Conservation (phyloP, 1,140 invertebrate genomes). For the Neodiprion virginianus region DNA sequence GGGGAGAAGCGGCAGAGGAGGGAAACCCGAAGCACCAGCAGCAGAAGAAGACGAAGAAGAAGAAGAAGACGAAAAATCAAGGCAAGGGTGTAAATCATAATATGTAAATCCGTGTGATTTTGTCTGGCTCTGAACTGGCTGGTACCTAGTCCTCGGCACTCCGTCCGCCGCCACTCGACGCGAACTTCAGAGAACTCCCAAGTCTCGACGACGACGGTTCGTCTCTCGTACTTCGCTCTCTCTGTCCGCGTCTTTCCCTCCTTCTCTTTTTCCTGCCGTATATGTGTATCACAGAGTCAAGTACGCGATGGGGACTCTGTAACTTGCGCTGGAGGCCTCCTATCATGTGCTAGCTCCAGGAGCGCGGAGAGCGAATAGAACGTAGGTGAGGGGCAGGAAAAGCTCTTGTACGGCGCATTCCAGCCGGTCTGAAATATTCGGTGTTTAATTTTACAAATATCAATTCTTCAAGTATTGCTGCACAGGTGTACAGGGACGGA, state of each 20-base stretch:
- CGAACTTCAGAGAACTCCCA: constrained; percentile 9
- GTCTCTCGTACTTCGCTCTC: neutral
- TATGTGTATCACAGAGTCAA: no score
- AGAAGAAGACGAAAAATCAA: constrained; percentile 26
- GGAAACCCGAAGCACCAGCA: constrained; percentile 3
- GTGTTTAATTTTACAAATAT: no score
- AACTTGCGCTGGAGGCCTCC: no score
- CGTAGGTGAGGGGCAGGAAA: no score
- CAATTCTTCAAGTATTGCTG: no score
- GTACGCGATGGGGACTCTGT: no score
- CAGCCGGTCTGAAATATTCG: no score
- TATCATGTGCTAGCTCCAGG: no score
- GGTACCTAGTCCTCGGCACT: neutral
- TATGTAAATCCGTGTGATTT: constrained; percentile 58
- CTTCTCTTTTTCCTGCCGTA: neutral
- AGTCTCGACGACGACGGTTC: neutral
- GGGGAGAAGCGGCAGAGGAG: neutral
- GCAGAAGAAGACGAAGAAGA: constrained; percentile 20
- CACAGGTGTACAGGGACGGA: no score
- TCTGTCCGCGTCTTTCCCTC: constrained; percentile 15
- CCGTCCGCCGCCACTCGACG: constrained; percentile 10
- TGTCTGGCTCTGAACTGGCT: constrained; percentile 44
- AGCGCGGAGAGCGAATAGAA: no score
- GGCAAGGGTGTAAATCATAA: constrained; percentile 59
- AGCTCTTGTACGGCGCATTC: no score